These are phyloP conservation scores for Scaptomyza flava DNA, from an alignment of 2,888 invertebrate species.

Conservation along the genomic window DNA sequence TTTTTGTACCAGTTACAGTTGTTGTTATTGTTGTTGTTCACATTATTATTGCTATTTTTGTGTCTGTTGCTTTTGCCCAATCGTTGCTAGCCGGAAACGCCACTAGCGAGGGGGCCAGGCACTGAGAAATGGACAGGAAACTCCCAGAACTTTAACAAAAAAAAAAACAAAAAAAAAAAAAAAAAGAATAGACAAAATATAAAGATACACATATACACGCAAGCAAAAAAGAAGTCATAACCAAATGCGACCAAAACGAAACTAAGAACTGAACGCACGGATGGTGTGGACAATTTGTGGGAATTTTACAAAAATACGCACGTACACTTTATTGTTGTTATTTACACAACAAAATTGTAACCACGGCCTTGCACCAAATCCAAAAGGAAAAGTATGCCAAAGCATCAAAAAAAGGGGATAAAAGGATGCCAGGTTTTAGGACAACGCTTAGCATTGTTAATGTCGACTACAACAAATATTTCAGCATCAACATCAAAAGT, in stretches of 20 bases:
- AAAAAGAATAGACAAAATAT: background rate
- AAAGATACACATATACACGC: background rate
- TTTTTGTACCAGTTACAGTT: constrained; percentile 19
- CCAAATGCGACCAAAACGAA: constrained; percentile 17
- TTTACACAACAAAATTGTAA: constrained; percentile 54
- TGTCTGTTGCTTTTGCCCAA: constrained; percentile 39
- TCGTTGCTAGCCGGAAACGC: constrained; percentile 49
- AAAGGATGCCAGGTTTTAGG: constrained; percentile 19
- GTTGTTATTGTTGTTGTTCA: background rate
- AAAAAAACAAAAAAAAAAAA: constrained; percentile 10
- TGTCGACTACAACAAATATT: constrained; percentile 17
- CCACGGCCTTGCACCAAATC: constrained; percentile 27
- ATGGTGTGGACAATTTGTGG: constrained; percentile 62
- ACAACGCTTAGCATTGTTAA: constrained; percentile 36
- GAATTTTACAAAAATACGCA: constrained; percentile 52
- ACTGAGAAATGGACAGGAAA: constrained; percentile 3
- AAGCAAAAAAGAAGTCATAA: constrained; percentile 1
- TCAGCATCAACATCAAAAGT: constrained; percentile 15
- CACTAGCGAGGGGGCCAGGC: constrained; percentile 6
- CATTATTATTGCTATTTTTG: constrained; percentile 4
- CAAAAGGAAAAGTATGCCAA: constrained; percentile 3
- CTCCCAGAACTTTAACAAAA: background rate
- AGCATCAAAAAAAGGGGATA: constrained; percentile 24
- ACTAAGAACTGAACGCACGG: constrained; percentile 25
- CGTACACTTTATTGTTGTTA: constrained; percentile 71